phyloP scores from a whole-genome alignment of 2,888 invertebrate genomes.

The Spialia ferax region DNA sequence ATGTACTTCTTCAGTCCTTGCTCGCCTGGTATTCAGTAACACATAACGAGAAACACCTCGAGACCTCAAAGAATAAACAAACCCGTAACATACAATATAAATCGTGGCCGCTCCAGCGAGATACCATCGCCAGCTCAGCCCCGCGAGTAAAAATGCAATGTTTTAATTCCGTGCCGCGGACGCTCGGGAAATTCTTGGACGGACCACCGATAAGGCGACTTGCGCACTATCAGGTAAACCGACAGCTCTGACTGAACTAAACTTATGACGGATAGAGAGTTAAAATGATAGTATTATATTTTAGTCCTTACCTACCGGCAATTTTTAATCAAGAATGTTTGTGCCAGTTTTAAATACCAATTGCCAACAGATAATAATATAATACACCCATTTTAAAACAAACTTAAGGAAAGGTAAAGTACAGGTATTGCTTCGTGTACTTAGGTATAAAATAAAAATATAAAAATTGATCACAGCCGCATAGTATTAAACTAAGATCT shows the following conservation, averaged over 20 bases:
- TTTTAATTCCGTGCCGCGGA: constrained; percentile 72
- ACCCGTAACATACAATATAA: constrained; percentile 48
- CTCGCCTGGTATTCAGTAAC: neutral
- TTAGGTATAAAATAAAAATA: too few species aligned
- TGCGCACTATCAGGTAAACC: constrained; percentile 14
- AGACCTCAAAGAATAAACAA: constrained; percentile 33
- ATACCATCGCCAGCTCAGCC: constrained; percentile 44
- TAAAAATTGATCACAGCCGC: too few species aligned
- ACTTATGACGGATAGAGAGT: too few species aligned
- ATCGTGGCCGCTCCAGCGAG: constrained; percentile 44
- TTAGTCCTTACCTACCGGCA: too few species aligned
- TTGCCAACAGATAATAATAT: too few species aligned
- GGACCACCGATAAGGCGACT: constrained; percentile 48
- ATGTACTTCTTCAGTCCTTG: neutral
- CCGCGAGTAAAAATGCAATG: constrained; percentile 60
- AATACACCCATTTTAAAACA: too few species aligned
- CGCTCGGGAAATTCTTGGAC: constrained; percentile 67
- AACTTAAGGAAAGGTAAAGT: too few species aligned
- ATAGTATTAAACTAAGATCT: too few species aligned
- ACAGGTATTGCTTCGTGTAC: too few species aligned
- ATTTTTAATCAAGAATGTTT: too few species aligned
- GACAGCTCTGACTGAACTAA: constrained; percentile 2
- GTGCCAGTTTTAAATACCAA: too few species aligned
- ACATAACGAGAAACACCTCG: neutral
- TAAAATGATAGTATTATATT: too few species aligned